These are phyloP conservation scores for Drosophila bipectinata DNA, from an alignment of 1,140 invertebrate genomes.

Conservation along the genomic window DNA sequence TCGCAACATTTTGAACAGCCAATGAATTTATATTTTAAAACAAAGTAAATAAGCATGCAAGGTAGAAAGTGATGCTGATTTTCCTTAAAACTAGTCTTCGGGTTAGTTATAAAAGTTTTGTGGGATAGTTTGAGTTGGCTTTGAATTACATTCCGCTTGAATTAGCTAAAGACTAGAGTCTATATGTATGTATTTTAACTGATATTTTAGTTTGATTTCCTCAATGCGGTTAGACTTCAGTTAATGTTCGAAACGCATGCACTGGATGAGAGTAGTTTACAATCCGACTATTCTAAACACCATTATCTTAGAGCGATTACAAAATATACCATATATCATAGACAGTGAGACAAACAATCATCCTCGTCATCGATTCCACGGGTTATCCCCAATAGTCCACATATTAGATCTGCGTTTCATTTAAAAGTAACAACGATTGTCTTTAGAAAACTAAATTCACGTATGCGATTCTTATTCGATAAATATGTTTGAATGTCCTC, in stretches of 20 bases:
- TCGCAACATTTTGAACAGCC: conserved; percentile 13
- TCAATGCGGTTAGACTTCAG: conserved; percentile 22
- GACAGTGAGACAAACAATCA: conserved; percentile 37
- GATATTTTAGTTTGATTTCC: conserved; percentile 58
- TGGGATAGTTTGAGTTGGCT: conserved; percentile 45
- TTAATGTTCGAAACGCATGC: conserved; percentile 24
- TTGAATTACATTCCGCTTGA: conserved; percentile 58
- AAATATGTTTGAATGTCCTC: conserved; percentile 34
- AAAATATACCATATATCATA: conserved; percentile 50
- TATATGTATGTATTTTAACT: conserved; percentile 41
- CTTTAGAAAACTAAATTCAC: conserved; percentile 83
- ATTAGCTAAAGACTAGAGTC: conserved; percentile 37
- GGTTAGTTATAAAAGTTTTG: conserved; percentile 57
- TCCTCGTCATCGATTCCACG: not conserved
- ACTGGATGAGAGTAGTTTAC: conserved; percentile 41
- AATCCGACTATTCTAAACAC: conserved; percentile 51
- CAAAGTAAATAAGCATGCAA: not conserved
- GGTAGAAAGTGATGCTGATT: not conserved
- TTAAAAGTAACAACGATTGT: conserved; percentile 78
- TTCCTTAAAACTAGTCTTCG: conserved; percentile 47
- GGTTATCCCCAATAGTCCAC: not conserved
- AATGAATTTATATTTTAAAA: conserved; percentile 1
- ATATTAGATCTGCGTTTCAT: conserved; percentile 3
- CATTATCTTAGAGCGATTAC: conserved; percentile 41
- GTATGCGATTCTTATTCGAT: conserved; percentile 59